A percentile compares a stretch with the other conserved stretches of the same genome.
Conservation (phyloP, 2,113 vertebrate genomes). For the Acrocephalus kingi region DNA sequence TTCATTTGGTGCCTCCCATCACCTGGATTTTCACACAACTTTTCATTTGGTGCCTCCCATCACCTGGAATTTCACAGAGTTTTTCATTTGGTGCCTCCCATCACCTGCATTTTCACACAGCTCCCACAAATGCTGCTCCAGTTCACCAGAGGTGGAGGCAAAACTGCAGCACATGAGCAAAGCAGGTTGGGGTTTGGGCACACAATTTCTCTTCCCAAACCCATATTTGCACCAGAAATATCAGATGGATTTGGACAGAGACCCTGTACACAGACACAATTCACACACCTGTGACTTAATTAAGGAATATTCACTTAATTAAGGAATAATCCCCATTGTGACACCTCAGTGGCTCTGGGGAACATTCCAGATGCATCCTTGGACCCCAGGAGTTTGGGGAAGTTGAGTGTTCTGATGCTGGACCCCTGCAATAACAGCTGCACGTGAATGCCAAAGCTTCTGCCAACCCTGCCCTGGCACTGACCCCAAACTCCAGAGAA, state of each 20-base stretch:
- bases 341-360: not conserved
- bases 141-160: not conserved
- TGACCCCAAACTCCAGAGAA: not conserved
- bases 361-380: not conserved
- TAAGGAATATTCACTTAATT: not conserved
- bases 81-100: not conserved
- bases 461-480: not conserved
- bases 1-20: not conserved
- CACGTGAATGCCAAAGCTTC: rapidly evolving
- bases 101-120: rapidly evolving
- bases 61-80: rapidly evolving
- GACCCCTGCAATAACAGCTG: not conserved
- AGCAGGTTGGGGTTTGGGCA: not conserved
- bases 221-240: not conserved
- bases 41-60: not conserved
- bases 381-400: not conserved
- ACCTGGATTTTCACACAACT: rapidly evolving
- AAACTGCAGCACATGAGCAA: not conserved
- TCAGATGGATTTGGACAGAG: not conserved
- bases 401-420: rapidly evolving
- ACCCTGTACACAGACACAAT: rapidly evolving
- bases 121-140: not conserved
- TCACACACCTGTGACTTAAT: not conserved
- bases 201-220: not conserved
- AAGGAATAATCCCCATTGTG: not conserved